Evolutionary conservation across 2,888 invertebrate genomes (phyloP), one percentile per base, ranked within the genome.

Genomic region (Serrognathus titanus): DNA sequence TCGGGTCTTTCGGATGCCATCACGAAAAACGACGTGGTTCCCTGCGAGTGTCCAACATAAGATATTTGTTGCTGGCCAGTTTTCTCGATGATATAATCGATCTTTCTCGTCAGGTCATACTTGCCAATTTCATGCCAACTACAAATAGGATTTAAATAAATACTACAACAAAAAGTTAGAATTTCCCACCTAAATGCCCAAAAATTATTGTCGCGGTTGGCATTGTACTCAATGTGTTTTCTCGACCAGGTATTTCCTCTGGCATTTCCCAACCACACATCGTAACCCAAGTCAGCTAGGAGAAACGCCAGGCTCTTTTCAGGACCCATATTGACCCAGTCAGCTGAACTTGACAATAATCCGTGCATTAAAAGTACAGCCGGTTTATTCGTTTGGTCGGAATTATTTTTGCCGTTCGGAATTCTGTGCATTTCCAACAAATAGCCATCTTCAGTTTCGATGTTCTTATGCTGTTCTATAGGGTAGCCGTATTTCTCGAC

Each of bases 381-480:
- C 64, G 67, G 79, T 66, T 63, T 68, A 62, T 73, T 69, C 48
- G 59, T 55, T 11, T 53, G 48, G 8, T 55, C 57, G 4, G 20
- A 37, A 20, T 51, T 51, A 11, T 35, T 39, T 10, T 52, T 13
- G 0, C 81, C 82, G 24, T 82, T 81, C 0, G 83, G 81, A 46
- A 94, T 89, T 43, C 93, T 82, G 70, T 93, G 90, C 69, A 92
- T 64, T 58, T 83, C 81, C 60, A 94, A 77, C n/a, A 90, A 83
- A 69, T 91, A 94, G 1, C 89, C 90, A 79, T 94, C 94, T 2
- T 80, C 72, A 0, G 94, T 94, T 3, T 75, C 77, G 0, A 88
- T 56, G 5, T 73, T 71, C 2, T 71, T 71, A 70, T 90, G 85
- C 9, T 78, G 79, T 74, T 90, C 88, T 0, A 82, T 71, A 0